Evolutionary conservation across 2,113 vertebrate genomes (phyloP).

Genomic region (Puffinus mauretanicus): DNA sequence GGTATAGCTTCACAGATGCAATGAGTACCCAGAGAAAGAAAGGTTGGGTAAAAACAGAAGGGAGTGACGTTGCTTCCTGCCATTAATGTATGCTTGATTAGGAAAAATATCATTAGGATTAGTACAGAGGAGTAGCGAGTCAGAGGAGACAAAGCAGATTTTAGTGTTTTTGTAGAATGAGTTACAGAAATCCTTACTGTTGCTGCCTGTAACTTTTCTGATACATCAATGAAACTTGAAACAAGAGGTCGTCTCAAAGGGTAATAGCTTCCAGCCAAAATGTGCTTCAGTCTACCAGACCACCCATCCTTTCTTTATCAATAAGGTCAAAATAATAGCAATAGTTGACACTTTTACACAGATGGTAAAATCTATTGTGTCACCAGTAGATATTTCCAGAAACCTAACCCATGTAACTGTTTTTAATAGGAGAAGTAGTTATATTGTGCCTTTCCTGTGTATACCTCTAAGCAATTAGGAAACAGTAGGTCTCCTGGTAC

Average conservation of each 20-base stretch:
- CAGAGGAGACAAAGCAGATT: background rate
- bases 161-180: background rate
- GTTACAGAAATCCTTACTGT: background rate
- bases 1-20: background rate
- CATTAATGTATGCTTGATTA: background rate
- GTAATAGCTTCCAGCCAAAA: constrained; percentile 64
- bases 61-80: background rate
- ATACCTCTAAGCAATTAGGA: constrained; percentile 44
- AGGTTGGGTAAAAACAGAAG: background rate
- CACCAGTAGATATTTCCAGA: constrained; percentile 34
- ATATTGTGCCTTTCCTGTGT: background rate
- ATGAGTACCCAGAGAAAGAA: background rate
- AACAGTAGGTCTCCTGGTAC: constrained; percentile 21
- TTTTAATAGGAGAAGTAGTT: constrained; percentile 25
- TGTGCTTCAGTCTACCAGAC: constrained; percentile 37
- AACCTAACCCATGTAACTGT: constrained; percentile 27
- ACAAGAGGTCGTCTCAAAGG: constrained; percentile 35
- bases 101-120: background rate
- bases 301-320: constrained; percentile 66
- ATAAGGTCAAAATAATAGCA: constrained; percentile 52
- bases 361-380: constrained; percentile 56
- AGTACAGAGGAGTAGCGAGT: background rate
- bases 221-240: constrained; percentile 56
- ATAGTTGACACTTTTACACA: constrained; percentile 38
- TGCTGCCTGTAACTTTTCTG: constrained; percentile 31